These are phyloP conservation scores for Marronus borbonicus DNA, from an alignment of 2,888 invertebrate species.

Conservation along the genomic window DNA sequence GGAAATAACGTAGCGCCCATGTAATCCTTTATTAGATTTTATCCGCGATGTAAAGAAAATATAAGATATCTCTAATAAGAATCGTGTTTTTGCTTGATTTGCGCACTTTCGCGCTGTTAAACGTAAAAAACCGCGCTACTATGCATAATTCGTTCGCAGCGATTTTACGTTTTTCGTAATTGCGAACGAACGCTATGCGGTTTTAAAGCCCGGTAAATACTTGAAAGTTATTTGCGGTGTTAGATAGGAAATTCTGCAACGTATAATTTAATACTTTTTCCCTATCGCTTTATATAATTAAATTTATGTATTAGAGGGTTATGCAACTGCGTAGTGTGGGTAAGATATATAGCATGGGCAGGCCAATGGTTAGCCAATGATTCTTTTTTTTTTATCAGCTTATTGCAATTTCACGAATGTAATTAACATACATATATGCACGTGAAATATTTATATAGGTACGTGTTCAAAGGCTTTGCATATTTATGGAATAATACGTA, in stretches of 20 bases:
- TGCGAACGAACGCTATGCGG: slow-evolving; percentile 26
- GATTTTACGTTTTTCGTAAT: slow-evolving; percentile 10
- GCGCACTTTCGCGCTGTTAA: background rate
- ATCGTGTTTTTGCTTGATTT: background rate
- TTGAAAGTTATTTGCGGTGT: slow-evolving; percentile 19
- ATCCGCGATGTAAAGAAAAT: background rate
- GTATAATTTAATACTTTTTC: slow-evolving; percentile 32
- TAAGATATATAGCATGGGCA: no score
- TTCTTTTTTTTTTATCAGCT: no score
- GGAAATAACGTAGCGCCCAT: no score
- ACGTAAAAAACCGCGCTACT: background rate
- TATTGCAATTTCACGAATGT: no score
- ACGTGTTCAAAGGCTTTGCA: no score
- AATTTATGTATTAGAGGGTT: slow-evolving; percentile 25
- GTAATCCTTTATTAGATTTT: background rate
- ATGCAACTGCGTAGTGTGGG: slow-evolving; percentile 7
- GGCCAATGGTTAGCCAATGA: no score
- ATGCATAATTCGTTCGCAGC: background rate
- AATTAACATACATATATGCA: no score
- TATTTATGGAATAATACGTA: no score
- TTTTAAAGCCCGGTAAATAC: slow-evolving; percentile 25
- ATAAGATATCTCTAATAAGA: background rate
- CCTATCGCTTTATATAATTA: slow-evolving; percentile 30
- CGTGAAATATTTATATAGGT: no score
- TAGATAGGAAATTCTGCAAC: slow-evolving; percentile 31